These are phyloP conservation scores for Chrysoperla carnea DNA, from an alignment of 1,140 invertebrate genomes.

Conservation along the genomic window DNA sequence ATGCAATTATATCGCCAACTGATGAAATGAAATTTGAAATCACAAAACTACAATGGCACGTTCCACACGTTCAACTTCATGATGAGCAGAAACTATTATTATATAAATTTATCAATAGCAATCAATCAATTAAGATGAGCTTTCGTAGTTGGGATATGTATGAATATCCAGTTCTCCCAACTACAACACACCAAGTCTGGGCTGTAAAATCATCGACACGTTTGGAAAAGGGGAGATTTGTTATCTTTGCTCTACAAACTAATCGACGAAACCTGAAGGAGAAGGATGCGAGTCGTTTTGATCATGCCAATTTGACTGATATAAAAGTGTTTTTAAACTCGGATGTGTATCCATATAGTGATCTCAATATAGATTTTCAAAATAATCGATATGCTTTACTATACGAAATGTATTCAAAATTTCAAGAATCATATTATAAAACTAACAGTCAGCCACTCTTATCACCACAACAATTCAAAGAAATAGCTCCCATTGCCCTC, in stretches of 20 bases:
- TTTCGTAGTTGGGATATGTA: slow-evolving; percentile 7
- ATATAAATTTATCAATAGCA: slow-evolving; percentile 6
- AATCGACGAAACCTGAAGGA: background rate
- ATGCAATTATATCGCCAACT: slow-evolving; percentile 1
- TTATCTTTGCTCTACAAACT: slow-evolving; percentile 8
- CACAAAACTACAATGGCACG: slow-evolving; percentile 5
- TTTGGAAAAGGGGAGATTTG: slow-evolving; percentile 7
- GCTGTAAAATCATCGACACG: slow-evolving; percentile 6
- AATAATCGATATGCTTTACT: no score
- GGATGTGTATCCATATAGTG: slow-evolving; percentile 4
- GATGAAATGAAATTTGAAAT: background rate
- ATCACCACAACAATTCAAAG: no score
- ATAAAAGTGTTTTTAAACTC: slow-evolving; percentile 11
- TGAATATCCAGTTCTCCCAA: slow-evolving; percentile 5
- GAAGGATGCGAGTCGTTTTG: slow-evolving; percentile 4
- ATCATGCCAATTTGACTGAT: slow-evolving; percentile 7
- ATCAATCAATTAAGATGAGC: slow-evolving; percentile 4
- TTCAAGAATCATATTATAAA: slow-evolving; percentile 5
- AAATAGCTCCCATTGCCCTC: no score
- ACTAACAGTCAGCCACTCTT: background rate
- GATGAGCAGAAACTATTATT: slow-evolving; percentile 1
- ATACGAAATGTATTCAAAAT: slow-evolving; percentile 7
- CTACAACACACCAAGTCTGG: slow-evolving; percentile 7
- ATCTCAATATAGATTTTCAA: no score
- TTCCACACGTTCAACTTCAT: slow-evolving; percentile 6